A percentile compares a stretch with the other conserved stretches of the same genome.
These are phyloP conservation scores for Gobionotothen gibberifrons DNA, from an alignment of 2,797 vertebrate species.

Conservation along the genomic window DNA sequence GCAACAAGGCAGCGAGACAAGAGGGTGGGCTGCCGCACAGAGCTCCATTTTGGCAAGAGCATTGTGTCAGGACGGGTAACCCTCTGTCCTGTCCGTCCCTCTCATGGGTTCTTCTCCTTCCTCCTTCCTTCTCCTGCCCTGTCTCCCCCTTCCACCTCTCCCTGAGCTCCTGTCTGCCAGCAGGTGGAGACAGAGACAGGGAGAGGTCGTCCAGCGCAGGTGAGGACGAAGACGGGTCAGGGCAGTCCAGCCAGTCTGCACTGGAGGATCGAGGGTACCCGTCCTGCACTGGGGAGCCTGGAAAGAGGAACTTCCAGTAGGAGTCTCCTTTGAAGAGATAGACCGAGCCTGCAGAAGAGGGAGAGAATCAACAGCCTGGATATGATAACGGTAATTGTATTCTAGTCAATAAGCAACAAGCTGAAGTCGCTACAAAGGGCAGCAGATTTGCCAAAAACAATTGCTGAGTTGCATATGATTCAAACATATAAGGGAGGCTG, in stretches of 20 bases:
- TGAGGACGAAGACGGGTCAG: slow-evolving; percentile 47
- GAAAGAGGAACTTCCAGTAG: slow-evolving; percentile 83
- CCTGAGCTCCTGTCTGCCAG: slow-evolving; percentile 66
- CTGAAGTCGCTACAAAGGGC: too few relatives aligned
- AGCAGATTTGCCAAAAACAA: too few relatives aligned
- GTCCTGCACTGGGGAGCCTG: slow-evolving; percentile 65
- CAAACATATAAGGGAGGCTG: too few relatives aligned
- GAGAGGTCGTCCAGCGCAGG: slow-evolving; percentile 49
- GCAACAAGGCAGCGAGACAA: neutral
- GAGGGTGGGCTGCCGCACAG: neutral
- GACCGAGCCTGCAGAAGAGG: slow-evolving; percentile 68
- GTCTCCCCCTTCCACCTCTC: slow-evolving; percentile 51
- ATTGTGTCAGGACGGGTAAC: slow-evolving; percentile 55
- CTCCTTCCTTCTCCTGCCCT: slow-evolving; percentile 24
- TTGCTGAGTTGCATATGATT: too few relatives aligned
- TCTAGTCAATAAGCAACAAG: too few relatives aligned
- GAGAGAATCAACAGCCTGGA: neutral
- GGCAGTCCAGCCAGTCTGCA: slow-evolving; percentile 83
- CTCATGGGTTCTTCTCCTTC: neutral
- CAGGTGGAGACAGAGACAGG: slow-evolving; percentile 55
- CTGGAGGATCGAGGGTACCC: slow-evolving; percentile 81
- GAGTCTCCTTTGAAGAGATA: slow-evolving; percentile 78
- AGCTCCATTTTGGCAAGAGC: slow-evolving; percentile 70
- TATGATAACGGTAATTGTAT: too few relatives aligned
- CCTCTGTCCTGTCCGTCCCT: slow-evolving; percentile 29